Evolutionary conservation across 2,888 invertebrate genomes (phyloP).

Genomic region (Heliconius ethilla): DNA sequence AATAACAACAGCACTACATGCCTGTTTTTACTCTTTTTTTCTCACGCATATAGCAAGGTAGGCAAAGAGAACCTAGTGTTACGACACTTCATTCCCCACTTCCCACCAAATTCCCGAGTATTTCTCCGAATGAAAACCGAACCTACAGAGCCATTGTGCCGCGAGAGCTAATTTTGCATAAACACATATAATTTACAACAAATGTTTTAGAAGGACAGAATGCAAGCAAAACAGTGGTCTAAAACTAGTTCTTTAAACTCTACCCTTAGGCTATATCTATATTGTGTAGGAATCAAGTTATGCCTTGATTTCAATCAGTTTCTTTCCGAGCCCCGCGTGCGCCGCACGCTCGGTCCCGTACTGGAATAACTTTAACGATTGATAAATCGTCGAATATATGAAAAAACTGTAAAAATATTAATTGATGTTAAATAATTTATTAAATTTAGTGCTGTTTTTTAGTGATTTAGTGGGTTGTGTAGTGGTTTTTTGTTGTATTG

Average conservation of each 20-base stretch:
- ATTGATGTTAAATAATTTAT: constrained; percentile 1
- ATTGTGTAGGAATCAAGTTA: constrained; percentile 40
- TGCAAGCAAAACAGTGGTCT: constrained; percentile 24
- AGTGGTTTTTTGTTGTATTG: not conserved
- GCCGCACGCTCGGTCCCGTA: constrained; percentile 51
- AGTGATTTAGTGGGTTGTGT: constrained; percentile 5
- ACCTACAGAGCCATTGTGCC: too few relatives aligned
- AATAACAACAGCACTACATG: too few relatives aligned
- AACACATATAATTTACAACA: not conserved
- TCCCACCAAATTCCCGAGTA: too few relatives aligned
- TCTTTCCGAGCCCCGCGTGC: constrained; percentile 47
- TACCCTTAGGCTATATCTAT: constrained; percentile 28
- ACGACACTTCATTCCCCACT: too few relatives aligned
- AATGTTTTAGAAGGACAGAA: constrained; percentile 9
- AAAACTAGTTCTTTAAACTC: constrained; percentile 38
- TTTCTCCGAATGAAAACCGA: too few relatives aligned
- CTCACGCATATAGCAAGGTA: too few relatives aligned
- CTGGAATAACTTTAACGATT: constrained; percentile 8
- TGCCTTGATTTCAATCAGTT: constrained; percentile 54
- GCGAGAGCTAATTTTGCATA: too few relatives aligned
- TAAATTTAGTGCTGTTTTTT: constrained; percentile 13
- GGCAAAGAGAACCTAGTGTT: too few relatives aligned
- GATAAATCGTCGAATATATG: not conserved
- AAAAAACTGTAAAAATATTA: not conserved
- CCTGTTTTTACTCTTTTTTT: too few relatives aligned